Conservation (phyloP, 1,140 invertebrate genomes). For the Zaprionus ornatus region DNA sequence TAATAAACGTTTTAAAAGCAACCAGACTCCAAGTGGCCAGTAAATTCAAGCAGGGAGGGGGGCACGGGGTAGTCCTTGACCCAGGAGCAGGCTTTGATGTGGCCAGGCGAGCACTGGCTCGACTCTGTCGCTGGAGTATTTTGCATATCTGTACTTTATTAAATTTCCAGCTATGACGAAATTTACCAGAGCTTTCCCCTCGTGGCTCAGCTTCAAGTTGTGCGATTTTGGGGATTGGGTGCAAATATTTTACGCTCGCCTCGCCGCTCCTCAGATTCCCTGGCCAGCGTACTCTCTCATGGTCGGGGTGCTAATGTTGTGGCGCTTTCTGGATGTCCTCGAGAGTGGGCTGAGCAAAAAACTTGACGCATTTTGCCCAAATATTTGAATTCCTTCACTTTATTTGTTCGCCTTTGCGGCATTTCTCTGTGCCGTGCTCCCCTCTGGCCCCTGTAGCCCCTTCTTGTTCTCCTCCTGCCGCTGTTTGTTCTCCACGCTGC, state of each 20-base stretch:
- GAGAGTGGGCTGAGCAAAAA: constrained; percentile 29
- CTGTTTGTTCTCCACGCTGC: not conserved
- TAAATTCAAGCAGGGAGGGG: not conserved
- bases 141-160: constrained; percentile 61
- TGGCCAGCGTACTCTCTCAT: not conserved
- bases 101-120: constrained; percentile 41
- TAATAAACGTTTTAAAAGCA: constrained; percentile 63
- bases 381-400: constrained; percentile 67
- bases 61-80: constrained; percentile 43
- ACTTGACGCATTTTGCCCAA: constrained; percentile 74
- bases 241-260: constrained; percentile 14
- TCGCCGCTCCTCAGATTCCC: not conserved
- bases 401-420: constrained; percentile 41
- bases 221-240: constrained; percentile 23
- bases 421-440: constrained; percentile 3
- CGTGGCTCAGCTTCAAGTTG: not conserved
- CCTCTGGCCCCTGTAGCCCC: not conserved
- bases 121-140: constrained; percentile 5
- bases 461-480: no score
- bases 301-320: constrained; percentile 27
- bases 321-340: constrained; percentile 19
- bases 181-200: constrained; percentile 18
- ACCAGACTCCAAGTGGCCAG: constrained; percentile 16
- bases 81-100: constrained; percentile 63
- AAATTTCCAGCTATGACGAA: constrained; percentile 58